Evolutionary conservation across 1,140 invertebrate species (phyloP), one percentile per base, ranked within the genome.

Genomic region (Zaprionus capensis): DNA sequence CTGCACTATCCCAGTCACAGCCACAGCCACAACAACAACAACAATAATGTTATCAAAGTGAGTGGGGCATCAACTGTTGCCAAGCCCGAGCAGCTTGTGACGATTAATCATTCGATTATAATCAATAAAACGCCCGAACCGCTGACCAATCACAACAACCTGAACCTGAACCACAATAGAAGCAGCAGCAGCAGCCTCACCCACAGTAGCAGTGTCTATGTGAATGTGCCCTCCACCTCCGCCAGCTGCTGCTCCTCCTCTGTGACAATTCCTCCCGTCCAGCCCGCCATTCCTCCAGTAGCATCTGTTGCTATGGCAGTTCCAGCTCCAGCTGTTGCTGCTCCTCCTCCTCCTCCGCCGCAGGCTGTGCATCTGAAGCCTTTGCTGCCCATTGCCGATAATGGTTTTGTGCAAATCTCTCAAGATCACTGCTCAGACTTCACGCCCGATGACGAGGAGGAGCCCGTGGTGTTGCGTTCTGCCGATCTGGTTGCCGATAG

Each of bases 41-140:
- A 85, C 26, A 85, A 76, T 26, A 71, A 87, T 80, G 67, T 77
- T 58, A 75, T 84, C 53, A 88, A 78, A 70, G 73, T 78, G 69
- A 81, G 67, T 63, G 76, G 66, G n/a, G 34, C 57, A n/a, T 41
- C 53, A 41, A 51, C 20, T 28, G 26, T 62, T 38, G 51, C 66
- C 28, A 44, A 62, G 61, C 34, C 69, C 62, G 67, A 71, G 34
- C 74, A 91, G 67, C 76, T 92, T 53, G 91, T 92, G 53, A 92
- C 91, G 20, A 91, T 92, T 56, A 92, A 92, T 76, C 91, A 92
- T 71, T 92, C 91, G 57, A 92, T 92, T 69, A 92, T 92, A 24
- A 92, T 92, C 41, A 92, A 92, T 68, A 92, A 92, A 84, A 91
- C 82, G 44, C 87, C 87, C 14, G 91, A 92, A 55, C 84, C 91